A percentile compares a stretch with the other conserved stretches of the same genome.
Conservation (phyloP, 2,113 vertebrate genomes). For the Equus przewalskii region DNA sequence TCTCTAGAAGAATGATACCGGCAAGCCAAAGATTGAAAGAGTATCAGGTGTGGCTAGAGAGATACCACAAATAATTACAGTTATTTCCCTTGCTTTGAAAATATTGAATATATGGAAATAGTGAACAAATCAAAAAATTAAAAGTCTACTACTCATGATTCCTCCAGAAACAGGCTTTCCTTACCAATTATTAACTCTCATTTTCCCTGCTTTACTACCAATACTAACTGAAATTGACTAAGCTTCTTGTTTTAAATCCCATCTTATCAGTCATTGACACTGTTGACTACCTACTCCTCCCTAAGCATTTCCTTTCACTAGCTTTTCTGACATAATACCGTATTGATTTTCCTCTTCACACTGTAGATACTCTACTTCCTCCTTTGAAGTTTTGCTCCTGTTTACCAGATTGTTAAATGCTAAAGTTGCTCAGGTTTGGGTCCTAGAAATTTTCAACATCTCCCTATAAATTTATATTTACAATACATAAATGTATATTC, state of each 20-base stretch:
- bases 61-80: background rate
- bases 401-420: background rate
- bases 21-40: background rate
- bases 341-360: background rate
- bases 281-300: background rate
- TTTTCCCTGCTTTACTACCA: background rate
- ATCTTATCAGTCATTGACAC: background rate
- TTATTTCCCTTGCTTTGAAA: slow-evolving; percentile 7
- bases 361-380: background rate
- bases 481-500: background rate
- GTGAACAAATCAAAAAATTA: background rate
- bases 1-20: background rate
- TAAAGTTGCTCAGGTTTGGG: background rate
- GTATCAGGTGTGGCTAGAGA: background rate
- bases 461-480: background rate
- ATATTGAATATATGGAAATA: background rate
- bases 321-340: background rate
- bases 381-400: background rate
- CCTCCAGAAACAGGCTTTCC: background rate
- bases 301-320: background rate
- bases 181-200: background rate
- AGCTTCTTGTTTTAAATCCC: background rate
- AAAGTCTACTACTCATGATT: background rate
- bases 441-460: background rate
- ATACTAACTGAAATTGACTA: background rate